These are phyloP conservation scores for Butastur rufipennis DNA, from an alignment of 2,113 vertebrate species.

Conservation along the genomic window DNA sequence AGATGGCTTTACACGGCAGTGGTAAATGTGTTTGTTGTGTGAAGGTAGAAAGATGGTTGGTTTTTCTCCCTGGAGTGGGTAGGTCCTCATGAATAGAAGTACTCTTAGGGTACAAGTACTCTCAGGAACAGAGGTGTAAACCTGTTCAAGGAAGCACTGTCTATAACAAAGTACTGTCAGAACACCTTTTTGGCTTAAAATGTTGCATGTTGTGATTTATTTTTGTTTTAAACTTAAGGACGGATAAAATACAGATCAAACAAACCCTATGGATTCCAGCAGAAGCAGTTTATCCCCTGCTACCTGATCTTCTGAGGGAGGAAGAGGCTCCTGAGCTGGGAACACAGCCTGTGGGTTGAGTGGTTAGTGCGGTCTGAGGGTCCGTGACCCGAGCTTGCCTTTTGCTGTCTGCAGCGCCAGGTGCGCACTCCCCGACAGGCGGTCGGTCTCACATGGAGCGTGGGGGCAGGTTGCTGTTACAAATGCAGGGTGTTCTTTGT, in stretches of 20 bases:
- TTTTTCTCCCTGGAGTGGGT: accelerated
- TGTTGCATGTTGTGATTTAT: accelerated
- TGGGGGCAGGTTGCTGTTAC: background rate
- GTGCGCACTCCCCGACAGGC: accelerated
- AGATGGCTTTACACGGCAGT: accelerated
- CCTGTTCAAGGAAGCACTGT: background rate
- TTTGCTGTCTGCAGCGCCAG: accelerated
- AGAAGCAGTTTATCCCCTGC: background rate
- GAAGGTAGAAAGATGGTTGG: background rate
- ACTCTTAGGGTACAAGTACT: background rate
- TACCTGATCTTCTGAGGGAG: too few relatives aligned
- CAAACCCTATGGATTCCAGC: background rate
- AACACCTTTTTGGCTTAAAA: background rate
- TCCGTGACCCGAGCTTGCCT: accelerated
- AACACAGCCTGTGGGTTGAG: accelerated
- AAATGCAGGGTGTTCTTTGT: background rate
- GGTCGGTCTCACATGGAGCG: accelerated
- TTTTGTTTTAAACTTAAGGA: background rate
- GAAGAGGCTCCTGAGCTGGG: background rate
- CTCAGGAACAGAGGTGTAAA: background rate
- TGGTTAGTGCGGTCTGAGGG: background rate
- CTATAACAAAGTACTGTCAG: background rate
- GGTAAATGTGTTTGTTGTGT: background rate
- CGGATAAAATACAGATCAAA: background rate
- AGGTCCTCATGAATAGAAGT: background rate